Conservation (phyloP, 2,888 invertebrate species). For the Drosophila setosimentum region DNA sequence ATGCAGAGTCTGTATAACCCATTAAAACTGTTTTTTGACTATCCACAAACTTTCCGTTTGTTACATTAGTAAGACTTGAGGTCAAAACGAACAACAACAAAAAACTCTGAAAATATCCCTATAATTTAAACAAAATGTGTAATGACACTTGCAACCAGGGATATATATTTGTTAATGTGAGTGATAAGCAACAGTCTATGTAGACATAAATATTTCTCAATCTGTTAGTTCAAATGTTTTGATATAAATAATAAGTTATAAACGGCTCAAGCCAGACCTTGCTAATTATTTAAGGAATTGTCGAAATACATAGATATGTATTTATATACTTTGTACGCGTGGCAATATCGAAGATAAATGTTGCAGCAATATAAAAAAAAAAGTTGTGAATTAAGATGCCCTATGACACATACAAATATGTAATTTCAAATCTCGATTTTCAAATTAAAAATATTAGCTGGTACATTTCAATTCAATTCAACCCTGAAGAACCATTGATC, state of each 20-base stretch:
- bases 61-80: background rate
- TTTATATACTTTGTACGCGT: background rate
- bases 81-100: background rate
- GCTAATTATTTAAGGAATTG: background rate
- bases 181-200: background rate
- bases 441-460: background rate
- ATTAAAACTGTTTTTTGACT: background rate
- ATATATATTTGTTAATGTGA: background rate
- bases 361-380: background rate
- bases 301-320: background rate
- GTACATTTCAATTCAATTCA: slow-evolving; percentile 1
- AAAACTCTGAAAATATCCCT: background rate
- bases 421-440: background rate
- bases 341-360: background rate
- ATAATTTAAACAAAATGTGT: background rate
- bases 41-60: background rate
- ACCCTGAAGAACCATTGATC: background rate
- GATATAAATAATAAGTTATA: background rate
- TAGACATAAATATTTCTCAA: background rate
- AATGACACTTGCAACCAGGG: background rate
- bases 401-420: background rate
- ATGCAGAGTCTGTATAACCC: background rate
- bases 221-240: background rate
- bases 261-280: background rate
- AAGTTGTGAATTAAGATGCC: background rate